Evolutionary conservation across 2,797 vertebrate species (phyloP).

Genomic region (Cirrhinus molitorella): DNA sequence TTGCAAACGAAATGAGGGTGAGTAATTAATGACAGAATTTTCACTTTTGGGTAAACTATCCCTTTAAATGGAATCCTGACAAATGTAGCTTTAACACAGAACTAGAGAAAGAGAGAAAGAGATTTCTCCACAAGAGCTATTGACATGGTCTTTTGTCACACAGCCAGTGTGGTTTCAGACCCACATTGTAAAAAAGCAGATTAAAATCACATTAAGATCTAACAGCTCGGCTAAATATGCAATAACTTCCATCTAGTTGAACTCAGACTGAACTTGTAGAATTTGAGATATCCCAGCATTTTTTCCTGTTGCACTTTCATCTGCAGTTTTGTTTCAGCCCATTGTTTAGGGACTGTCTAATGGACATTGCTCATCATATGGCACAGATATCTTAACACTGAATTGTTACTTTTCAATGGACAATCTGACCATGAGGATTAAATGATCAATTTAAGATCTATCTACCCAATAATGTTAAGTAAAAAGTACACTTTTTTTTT

Average conservation of each 20-base stretch:
- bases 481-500: neutral
- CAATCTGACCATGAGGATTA: neutral
- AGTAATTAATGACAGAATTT: too few relatives aligned
- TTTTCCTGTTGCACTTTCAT: neutral
- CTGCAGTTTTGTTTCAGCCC: neutral
- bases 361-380: neutral
- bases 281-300: neutral
- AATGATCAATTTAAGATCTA: neutral
- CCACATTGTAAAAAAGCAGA: neutral
- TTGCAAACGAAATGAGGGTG: too few relatives aligned
- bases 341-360: neutral
- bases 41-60: too few relatives aligned
- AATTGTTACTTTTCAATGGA: neutral
- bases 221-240: constrained; percentile 9
- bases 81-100: constrained; percentile 9
- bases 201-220: constrained; percentile 4
- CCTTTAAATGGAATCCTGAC: neutral
- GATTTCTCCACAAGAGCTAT: neutral
- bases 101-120: neutral
- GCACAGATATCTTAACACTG: neutral
- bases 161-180: neutral
- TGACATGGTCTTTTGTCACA: constrained; percentile 15
- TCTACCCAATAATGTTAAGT: neutral
- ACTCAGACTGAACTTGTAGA: neutral
- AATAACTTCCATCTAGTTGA: neutral